Evolutionary conservation across 2,888 invertebrate species (phyloP).

Genomic region (Sarcophaga rosellei): DNA sequence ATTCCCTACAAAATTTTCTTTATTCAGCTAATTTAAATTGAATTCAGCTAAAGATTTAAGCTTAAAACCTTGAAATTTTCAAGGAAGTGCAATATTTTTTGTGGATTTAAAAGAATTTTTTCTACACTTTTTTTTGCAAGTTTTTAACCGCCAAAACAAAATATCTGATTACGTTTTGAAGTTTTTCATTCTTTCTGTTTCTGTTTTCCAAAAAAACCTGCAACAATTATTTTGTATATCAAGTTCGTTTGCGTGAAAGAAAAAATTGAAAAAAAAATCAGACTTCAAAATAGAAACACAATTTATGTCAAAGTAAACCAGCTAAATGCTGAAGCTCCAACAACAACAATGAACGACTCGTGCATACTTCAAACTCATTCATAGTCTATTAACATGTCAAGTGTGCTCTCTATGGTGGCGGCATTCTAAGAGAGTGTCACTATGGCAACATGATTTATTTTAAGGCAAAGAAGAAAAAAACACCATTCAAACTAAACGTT

Average conservation of each 20-base stretch:
- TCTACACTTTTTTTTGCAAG: too few relatives aligned
- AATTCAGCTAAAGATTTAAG: background rate
- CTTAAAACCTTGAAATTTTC: background rate
- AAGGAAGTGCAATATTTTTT: background rate
- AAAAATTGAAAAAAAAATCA: too few relatives aligned
- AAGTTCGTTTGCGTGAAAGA: constrained; percentile 2
- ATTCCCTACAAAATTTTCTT: too few relatives aligned
- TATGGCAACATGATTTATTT: constrained; percentile 45
- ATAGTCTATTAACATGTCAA: constrained; percentile 65
- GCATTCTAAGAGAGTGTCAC: constrained; percentile 45
- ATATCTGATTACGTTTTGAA: constrained; percentile 27
- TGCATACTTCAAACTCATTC: constrained; percentile 49
- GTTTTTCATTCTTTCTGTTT: background rate
- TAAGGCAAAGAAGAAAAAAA: background rate
- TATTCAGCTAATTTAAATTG: background rate
- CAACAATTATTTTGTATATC: constrained; percentile 32
- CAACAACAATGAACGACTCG: background rate
- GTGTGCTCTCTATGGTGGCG: constrained; percentile 44
- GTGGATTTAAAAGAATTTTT: background rate
- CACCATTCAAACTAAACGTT: background rate
- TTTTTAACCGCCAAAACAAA: constrained; percentile 24
- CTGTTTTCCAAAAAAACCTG: background rate
- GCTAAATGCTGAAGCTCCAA: background rate
- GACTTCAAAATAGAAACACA: constrained; percentile 3
- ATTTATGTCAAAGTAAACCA: constrained; percentile 50